phyloP scores from a whole-genome alignment of 2,888 invertebrate genomes.

The Cosmia pyralina region DNA sequence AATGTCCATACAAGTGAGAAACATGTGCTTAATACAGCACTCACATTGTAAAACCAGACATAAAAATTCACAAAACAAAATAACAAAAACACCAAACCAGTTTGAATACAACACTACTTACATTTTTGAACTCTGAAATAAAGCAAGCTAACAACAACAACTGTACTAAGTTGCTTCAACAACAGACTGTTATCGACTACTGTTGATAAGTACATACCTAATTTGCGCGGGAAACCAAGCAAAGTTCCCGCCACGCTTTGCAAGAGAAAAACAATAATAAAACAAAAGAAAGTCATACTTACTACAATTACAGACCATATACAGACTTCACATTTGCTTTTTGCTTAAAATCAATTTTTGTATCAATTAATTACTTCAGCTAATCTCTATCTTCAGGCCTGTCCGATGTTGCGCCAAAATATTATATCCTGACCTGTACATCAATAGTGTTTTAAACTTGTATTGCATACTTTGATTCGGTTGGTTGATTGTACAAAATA shows the following conservation, averaged over 20 bases:
- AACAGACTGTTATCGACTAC: slow-evolving; percentile 5
- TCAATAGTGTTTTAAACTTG: not conserved
- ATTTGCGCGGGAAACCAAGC: slow-evolving; percentile 35
- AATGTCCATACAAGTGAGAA: slow-evolving; percentile 12
- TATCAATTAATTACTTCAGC: not conserved
- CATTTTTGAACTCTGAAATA: not conserved
- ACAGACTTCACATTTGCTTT: not conserved
- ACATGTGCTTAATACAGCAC: slow-evolving; percentile 31
- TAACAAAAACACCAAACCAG: slow-evolving; percentile 10
- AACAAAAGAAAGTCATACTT: not conserved
- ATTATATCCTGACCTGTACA: not conserved
- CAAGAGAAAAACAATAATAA: slow-evolving; percentile 3
- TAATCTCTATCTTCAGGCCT: not conserved
- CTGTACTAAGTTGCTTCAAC: not conserved
- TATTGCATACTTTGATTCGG: not conserved
- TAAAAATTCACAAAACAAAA: slow-evolving; percentile 2
- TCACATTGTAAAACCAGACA: slow-evolving; percentile 3
- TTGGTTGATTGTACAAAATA: not conserved
- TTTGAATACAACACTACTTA: not conserved
- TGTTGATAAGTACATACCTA: not conserved
- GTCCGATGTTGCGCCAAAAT: not conserved
- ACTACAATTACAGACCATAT: not conserved
- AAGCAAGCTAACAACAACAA: not conserved
- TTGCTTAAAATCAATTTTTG: not conserved
- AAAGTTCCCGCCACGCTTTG: slow-evolving; percentile 33